Conservation (phyloP, 2,888 invertebrate species). For the Trimorus sp. region DNA sequence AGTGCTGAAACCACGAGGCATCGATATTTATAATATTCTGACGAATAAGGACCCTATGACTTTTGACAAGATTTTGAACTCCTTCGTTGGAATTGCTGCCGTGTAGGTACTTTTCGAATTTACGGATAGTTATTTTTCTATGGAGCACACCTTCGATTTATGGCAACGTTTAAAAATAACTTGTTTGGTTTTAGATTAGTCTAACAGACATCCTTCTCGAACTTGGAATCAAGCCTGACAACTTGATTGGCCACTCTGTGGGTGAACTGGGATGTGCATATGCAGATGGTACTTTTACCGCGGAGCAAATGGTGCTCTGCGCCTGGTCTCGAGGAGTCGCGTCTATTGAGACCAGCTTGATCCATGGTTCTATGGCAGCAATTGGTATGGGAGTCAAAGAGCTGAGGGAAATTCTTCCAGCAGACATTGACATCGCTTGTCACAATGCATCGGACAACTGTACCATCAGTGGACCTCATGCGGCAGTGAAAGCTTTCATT, state of each 20-base stretch:
- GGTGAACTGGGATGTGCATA: constrained; percentile 98
- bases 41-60: constrained; percentile 84
- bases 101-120: constrained; percentile 81
- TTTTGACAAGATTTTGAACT: constrained; percentile 86
- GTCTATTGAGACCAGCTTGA: constrained; percentile 77
- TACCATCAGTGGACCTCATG: constrained; percentile 94
- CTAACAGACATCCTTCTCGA: constrained; percentile 85
- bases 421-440: constrained; percentile 92
- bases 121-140: too few species aligned
- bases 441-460: constrained; percentile 93
- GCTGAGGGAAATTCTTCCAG: constrained; percentile 86
- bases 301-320: constrained; percentile 76
- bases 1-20: constrained; percentile 84
- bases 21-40: constrained; percentile 86
- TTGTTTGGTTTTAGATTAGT: constrained; percentile 82
- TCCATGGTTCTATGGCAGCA: constrained; percentile 94
- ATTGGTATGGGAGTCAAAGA: constrained; percentile 86
- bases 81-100: constrained; percentile 90
- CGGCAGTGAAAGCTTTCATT: constrained; percentile 86
- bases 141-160: too few species aligned
- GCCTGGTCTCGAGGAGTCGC: constrained; percentile 76
- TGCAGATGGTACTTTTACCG: constrained; percentile 94
- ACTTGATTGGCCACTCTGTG: constrained; percentile 93
- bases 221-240: constrained; percentile 86
- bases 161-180: too few species aligned